Evolutionary conservation across 2,888 invertebrate species (phyloP).

Genomic region (Scaeva pyrastri): DNA sequence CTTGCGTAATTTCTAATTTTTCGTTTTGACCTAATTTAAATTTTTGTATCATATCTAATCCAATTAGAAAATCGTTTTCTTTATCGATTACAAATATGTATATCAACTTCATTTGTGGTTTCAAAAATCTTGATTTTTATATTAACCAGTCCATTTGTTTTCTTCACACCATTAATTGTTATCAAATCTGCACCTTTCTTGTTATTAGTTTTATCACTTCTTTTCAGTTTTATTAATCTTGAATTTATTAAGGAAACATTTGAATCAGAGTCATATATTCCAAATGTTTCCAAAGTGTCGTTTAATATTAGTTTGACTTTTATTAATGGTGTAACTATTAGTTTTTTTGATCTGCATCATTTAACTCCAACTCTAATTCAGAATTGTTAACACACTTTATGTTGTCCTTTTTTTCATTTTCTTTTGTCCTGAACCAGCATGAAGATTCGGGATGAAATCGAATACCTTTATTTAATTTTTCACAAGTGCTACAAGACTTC

Average conservation of each 20-base stretch:
- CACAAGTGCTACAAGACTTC: slow-evolving; percentile 56
- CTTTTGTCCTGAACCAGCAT: slow-evolving; percentile 48
- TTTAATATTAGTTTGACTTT: slow-evolving; percentile 48
- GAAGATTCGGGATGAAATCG: slow-evolving; percentile 50
- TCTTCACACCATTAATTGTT: slow-evolving; percentile 72
- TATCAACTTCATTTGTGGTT: slow-evolving; percentile 58
- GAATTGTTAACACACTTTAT: slow-evolving; percentile 46
- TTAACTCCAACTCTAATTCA: slow-evolving; percentile 34
- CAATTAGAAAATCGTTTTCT: slow-evolving; percentile 70
- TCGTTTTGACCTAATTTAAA: slow-evolving; percentile 64
- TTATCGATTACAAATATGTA: slow-evolving; percentile 62
- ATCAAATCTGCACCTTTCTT: slow-evolving; percentile 36
- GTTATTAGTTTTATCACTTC: slow-evolving; percentile 20
- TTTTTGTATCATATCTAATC: slow-evolving; percentile 63
- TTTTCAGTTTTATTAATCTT: slow-evolving; percentile 40
- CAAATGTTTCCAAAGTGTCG: slow-evolving; percentile 26
- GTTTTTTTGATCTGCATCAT: slow-evolving; percentile 12
- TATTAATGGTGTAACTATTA: slow-evolving; percentile 39
- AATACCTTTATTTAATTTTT: too few species aligned
- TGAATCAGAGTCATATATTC: slow-evolving; percentile 46
- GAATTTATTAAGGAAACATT: slow-evolving; percentile 42
- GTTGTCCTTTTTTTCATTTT: too few species aligned
- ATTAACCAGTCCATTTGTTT: slow-evolving; percentile 56
- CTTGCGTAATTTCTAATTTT: slow-evolving; percentile 58
- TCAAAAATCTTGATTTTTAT: slow-evolving; percentile 66